phyloP scores from a whole-genome alignment of 1,140 invertebrate species.

The Panagrolaimus sp. region DNA sequence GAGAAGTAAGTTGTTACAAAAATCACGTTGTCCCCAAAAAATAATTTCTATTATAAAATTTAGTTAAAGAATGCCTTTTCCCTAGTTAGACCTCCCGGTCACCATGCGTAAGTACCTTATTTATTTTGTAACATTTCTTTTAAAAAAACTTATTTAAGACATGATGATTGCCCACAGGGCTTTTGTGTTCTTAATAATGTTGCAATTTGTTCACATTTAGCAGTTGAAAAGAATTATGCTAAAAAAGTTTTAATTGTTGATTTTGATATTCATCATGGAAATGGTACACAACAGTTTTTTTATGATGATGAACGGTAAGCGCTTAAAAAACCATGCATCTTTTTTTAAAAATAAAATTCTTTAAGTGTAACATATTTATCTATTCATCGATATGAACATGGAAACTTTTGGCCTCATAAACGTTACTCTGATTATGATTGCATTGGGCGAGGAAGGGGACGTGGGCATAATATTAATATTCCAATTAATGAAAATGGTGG shows the following conservation, averaged over 20 bases:
- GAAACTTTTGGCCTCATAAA: constrained; percentile 97
- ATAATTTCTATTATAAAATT: not conserved
- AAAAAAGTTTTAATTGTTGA: constrained; percentile 42
- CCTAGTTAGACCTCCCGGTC: constrained; percentile 88
- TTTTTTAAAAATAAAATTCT: constrained; percentile 12
- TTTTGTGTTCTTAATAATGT: constrained; percentile 99
- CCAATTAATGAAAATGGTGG: constrained; percentile 75
- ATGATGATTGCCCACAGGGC: constrained; percentile 71
- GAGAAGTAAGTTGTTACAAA: not conserved
- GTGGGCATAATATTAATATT: constrained; percentile 92
- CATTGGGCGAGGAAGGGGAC: constrained; percentile 74
- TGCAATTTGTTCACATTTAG: constrained; percentile 81
- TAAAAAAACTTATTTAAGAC: constrained; percentile 55
- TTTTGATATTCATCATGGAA: constrained; percentile 56
- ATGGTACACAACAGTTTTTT: constrained; percentile 50
- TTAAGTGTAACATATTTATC: constrained; percentile 82
- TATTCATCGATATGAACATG: constrained; percentile 90
- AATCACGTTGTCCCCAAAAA: not conserved
- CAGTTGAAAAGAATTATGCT: constrained; percentile 72
- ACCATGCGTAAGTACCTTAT: constrained; percentile 69
- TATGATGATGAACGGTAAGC: constrained; percentile 69
- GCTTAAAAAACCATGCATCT: not conserved
- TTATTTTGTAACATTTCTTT: no score
- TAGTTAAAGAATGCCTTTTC: constrained; percentile 76
- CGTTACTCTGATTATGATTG: constrained; percentile 61